Conservation (phyloP, 2,797 vertebrate species). For the Acestrorhynchus altus region DNA sequence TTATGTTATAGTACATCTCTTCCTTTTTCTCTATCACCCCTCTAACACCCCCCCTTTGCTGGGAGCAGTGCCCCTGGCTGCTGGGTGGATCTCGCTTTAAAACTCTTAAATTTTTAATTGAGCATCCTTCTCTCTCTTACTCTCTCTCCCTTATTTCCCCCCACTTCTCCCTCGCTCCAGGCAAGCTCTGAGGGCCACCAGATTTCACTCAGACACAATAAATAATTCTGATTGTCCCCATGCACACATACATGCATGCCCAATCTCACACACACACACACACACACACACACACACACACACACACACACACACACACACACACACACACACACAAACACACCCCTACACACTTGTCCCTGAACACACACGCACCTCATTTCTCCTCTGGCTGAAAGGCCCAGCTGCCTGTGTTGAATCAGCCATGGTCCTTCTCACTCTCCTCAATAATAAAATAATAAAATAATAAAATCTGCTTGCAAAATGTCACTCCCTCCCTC, state of each 20-base stretch:
- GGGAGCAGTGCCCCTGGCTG: conserved; percentile 55
- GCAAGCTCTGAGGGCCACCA: conserved; percentile 65
- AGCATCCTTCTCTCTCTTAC: conserved; percentile 56
- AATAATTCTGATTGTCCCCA: conserved; percentile 70
- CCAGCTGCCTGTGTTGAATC: conserved; percentile 73
- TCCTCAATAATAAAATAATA: conserved; percentile 69
- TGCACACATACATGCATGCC: conserved; percentile 43
- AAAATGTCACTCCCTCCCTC: conserved; percentile 82
- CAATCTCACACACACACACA: conserved; percentile 63
- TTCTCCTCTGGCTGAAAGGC: conserved; percentile 61
- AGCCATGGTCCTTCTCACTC: conserved; percentile 68
- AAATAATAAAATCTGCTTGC: conserved; percentile 82
- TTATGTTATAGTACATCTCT: too few species aligned
- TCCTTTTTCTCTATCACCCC: conserved; percentile 5
- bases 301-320: conserved; percentile 53
- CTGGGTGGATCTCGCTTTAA: conserved; percentile 71
- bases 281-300: conserved; percentile 63
- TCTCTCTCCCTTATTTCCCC: conserved; percentile 26
- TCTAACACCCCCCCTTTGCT: conserved; percentile 1
- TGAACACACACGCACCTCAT: too few species aligned
- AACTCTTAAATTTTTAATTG: conserved; percentile 79
- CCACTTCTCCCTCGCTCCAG: conserved; percentile 35
- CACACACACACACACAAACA: conserved; percentile 38
- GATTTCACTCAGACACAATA: conserved; percentile 71
- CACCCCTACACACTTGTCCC: neutral